These are phyloP conservation scores for Drosophila orena DNA, from an alignment of 1,140 invertebrate species.

Conservation along the genomic window DNA sequence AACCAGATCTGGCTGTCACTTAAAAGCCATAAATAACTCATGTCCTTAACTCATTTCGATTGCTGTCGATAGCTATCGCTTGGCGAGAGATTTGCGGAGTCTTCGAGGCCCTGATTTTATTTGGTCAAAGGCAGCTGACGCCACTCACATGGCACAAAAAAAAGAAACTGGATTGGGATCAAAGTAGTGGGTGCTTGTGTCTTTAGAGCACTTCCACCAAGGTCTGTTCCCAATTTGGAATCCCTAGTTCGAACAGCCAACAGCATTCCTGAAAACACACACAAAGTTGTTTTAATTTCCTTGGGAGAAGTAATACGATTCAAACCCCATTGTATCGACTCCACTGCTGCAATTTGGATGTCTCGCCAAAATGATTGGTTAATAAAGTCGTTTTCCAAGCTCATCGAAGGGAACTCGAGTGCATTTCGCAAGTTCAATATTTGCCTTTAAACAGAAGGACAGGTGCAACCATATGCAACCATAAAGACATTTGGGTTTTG, in stretches of 20 bases:
- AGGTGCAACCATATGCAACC: constrained; percentile 38
- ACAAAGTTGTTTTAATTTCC: too few species aligned
- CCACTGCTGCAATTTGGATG: background rate
- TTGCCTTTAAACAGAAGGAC: constrained; percentile 29
- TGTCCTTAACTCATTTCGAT: constrained; percentile 66
- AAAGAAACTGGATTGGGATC: constrained; percentile 1
- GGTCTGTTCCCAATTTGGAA: too few species aligned
- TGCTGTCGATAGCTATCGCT: constrained; percentile 75
- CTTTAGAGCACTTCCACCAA: background rate
- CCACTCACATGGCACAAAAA: constrained; percentile 49
- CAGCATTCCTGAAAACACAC: too few species aligned
- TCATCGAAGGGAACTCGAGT: constrained; percentile 6
- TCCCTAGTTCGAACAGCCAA: too few species aligned
- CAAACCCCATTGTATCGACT: too few species aligned
- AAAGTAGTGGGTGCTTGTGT: background rate
- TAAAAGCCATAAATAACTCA: constrained; percentile 81
- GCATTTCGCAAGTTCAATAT: constrained; percentile 26
- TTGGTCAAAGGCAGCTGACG: constrained; percentile 53
- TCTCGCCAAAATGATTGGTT: background rate
- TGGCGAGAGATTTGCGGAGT: constrained; percentile 1
- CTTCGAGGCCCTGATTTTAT: constrained; percentile 7
- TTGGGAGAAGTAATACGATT: background rate
- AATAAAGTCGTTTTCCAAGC: constrained; percentile 32
- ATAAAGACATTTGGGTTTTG: constrained; percentile 14
- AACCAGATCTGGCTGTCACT: constrained; percentile 62